These are phyloP conservation scores for Labroides dimidiatus DNA, from an alignment of 2,797 vertebrate species.

Conservation along the genomic window DNA sequence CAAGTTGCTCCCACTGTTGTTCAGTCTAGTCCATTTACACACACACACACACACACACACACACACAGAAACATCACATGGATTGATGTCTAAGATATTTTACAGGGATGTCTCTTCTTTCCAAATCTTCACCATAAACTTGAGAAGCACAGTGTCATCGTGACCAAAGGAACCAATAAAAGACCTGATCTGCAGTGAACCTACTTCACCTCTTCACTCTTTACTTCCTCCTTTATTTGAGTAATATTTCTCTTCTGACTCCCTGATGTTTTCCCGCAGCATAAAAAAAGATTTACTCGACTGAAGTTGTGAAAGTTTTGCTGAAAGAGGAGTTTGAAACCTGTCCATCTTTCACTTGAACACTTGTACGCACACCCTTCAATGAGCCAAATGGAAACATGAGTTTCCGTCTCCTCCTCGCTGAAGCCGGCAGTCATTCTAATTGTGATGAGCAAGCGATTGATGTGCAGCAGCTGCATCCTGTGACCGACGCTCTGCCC, in stretches of 20 bases:
- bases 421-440: constrained; percentile 71
- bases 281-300: background rate
- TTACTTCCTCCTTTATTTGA: background rate
- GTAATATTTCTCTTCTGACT: background rate
- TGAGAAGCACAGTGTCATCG: background rate
- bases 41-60: too few species aligned
- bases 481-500: constrained; percentile 75
- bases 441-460: constrained; percentile 81
- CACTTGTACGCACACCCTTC: constrained; percentile 38
- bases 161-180: background rate
- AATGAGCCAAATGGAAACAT: constrained; percentile 47
- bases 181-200: background rate
- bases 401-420: constrained; percentile 40
- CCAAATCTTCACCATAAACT: constrained; percentile 1
- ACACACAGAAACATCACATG: too few species aligned
- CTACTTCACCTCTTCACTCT: background rate
- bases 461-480: constrained; percentile 84
- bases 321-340: background rate
- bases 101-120: background rate
- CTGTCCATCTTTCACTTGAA: constrained; percentile 21
- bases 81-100: background rate
- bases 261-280: background rate
- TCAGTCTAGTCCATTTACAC: too few species aligned
- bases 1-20: too few species aligned
- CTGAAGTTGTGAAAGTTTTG: constrained; percentile 39